Evolutionary conservation across 2,113 vertebrate genomes (phyloP).

Genomic region (Scatophagus argus): DNA sequence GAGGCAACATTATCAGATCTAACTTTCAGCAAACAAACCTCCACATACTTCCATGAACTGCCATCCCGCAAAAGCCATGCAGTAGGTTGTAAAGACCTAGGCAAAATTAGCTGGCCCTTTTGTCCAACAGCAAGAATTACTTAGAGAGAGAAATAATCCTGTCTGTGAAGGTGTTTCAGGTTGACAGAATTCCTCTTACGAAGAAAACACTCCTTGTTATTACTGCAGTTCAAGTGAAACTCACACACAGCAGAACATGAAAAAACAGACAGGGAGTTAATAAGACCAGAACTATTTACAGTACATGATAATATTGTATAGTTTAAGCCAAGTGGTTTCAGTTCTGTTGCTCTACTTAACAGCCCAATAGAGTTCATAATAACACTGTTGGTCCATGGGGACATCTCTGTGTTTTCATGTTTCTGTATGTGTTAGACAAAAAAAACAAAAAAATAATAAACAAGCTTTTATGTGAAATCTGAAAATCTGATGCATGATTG

Average conservation of each 20-base stretch:
- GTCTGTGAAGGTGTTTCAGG: conserved; percentile 40
- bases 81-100: conserved; percentile 3
- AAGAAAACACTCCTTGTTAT: conserved; percentile 54
- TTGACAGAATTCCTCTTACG: conserved; percentile 49
- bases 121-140: conserved; percentile 39
- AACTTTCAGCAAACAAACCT: conserved; percentile 13
- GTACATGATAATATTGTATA: conserved; percentile 9
- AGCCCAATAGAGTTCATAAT: neutral
- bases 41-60: neutral
- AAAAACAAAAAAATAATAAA: neutral
- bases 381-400: neutral
- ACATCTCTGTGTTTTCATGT: neutral
- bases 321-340: conserved; percentile 26
- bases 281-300: conserved; percentile 26
- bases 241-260: conserved; percentile 8
- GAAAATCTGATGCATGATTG: neutral
- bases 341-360: neutral
- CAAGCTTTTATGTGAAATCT: neutral
- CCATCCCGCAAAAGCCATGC: neutral
- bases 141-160: conserved; percentile 46
- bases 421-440: conserved; percentile 5
- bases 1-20: neutral
- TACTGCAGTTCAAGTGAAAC: conserved; percentile 35
- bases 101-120: conserved; percentile 19
- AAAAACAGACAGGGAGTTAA: conserved; percentile 26